Conservation (phyloP, 2,113 vertebrate genomes). For the Oreochromis spilurus region DNA sequence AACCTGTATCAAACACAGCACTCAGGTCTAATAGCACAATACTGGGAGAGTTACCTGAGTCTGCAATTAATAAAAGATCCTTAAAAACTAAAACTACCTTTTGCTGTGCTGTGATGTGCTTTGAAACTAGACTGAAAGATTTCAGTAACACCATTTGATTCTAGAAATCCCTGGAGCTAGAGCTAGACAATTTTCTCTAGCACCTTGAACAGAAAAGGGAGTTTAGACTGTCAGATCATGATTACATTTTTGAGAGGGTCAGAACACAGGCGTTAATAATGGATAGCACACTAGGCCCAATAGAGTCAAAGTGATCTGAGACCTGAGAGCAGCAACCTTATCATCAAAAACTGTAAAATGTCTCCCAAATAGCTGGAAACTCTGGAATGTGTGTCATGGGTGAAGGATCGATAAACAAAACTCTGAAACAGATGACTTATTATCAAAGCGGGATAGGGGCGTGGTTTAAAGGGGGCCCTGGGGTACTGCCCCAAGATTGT, state of each 20-base stretch:
- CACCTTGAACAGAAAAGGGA: neutral
- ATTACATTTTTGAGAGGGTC: neutral
- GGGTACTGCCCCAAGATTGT: neutral
- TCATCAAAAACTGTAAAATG: neutral
- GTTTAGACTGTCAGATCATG: neutral
- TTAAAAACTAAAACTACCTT: neutral
- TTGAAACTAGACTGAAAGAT: neutral
- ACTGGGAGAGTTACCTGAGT: neutral
- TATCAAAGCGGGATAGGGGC: rapidly evolving
- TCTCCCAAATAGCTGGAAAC: neutral
- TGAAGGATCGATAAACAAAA: neutral
- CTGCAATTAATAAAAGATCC: neutral
- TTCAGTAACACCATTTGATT: neutral
- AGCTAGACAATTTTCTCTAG: neutral
- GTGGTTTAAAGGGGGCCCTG: neutral
- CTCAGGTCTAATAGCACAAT: neutral
- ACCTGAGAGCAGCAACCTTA: neutral
- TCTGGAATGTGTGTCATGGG: neutral
- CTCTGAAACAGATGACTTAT: neutral
- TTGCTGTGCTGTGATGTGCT: neutral
- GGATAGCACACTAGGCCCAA: neutral
- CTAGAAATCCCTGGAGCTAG: neutral
- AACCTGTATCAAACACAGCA: neutral
- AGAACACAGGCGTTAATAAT: rapidly evolving
- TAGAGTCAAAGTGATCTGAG: neutral